Conservation (phyloP, 2,113 vertebrate species). For the Dasyprocta punctata region DNA sequence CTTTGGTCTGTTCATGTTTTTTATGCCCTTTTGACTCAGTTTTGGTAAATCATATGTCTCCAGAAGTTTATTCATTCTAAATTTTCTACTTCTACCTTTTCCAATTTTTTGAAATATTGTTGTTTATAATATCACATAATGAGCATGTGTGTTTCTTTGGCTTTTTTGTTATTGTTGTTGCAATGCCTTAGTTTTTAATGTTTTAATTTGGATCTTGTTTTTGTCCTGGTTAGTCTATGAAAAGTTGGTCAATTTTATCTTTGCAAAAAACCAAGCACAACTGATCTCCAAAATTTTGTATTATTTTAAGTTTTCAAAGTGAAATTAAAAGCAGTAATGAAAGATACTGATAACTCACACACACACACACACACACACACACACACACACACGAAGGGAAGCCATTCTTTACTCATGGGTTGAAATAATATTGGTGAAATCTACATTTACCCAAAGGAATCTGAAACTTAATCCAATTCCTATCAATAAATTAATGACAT, state of each 20-base stretch:
- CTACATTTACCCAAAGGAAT: neutral
- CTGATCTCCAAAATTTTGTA: neutral
- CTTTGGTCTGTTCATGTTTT: neutral
- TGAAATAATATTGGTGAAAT: neutral
- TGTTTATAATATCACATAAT: neutral
- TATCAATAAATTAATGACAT: neutral
- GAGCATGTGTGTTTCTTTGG: neutral
- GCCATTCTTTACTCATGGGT: neutral
- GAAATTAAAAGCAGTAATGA: neutral
- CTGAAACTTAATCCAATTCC: neutral
- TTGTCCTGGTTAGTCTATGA: neutral
- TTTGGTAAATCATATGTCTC: neutral
- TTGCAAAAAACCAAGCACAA: neutral
- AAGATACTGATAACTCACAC: neutral
- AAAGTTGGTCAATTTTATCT: neutral
- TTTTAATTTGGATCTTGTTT: neutral
- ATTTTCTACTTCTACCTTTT: neutral
- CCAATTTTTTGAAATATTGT: neutral
- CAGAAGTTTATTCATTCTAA: neutral
- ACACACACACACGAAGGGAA: neutral
- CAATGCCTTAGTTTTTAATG: neutral
- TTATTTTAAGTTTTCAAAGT: neutral
- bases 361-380: neutral
- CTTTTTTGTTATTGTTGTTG: neutral
- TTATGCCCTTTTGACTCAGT: neutral